Percentiles rank a stretch among this genome's conserved stretches.
Conservation (phyloP, 2,888 invertebrate species). For the Xestia sexstrigata region DNA sequence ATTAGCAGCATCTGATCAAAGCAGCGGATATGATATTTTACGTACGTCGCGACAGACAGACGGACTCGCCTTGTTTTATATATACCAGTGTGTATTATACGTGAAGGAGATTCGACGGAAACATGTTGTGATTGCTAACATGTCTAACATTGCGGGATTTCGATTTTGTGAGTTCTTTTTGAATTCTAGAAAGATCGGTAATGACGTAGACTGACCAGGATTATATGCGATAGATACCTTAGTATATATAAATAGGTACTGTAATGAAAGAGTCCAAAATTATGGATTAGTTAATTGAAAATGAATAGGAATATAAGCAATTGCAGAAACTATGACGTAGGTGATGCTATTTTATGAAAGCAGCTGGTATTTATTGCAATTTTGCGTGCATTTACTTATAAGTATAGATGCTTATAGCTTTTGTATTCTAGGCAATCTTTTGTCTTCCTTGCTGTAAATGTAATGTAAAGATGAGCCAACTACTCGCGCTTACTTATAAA, state of each 20-base stretch:
- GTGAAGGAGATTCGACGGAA: slow-evolving; percentile 34
- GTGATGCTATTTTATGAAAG: neutral
- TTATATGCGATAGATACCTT: neutral
- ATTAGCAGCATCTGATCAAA: slow-evolving; percentile 65
- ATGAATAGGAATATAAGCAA: too few relatives aligned
- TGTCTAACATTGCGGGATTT: slow-evolving; percentile 39
- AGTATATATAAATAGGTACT: neutral
- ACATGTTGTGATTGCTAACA: slow-evolving; percentile 48
- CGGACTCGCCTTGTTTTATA: slow-evolving; percentile 49
- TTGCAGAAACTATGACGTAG: neutral
- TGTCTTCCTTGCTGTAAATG: neutral
- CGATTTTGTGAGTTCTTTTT: slow-evolving; percentile 17
- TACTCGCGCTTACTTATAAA: neutral
- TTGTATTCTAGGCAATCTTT: neutral
- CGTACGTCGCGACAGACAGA: slow-evolving; percentile 56
- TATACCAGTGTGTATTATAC: slow-evolving; percentile 34
- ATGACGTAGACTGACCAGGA: neutral
- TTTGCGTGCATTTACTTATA: neutral
- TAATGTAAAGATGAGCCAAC: neutral
- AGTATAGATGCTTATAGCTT: neutral
- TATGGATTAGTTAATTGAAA: too few relatives aligned
- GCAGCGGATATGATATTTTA: slow-evolving; percentile 68
- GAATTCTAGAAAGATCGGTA: slow-evolving; percentile 2
- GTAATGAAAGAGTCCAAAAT: neutral
- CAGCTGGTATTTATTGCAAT: neutral